Conservation (phyloP, 2,888 invertebrate species). For the Girardia tigrina region DNA sequence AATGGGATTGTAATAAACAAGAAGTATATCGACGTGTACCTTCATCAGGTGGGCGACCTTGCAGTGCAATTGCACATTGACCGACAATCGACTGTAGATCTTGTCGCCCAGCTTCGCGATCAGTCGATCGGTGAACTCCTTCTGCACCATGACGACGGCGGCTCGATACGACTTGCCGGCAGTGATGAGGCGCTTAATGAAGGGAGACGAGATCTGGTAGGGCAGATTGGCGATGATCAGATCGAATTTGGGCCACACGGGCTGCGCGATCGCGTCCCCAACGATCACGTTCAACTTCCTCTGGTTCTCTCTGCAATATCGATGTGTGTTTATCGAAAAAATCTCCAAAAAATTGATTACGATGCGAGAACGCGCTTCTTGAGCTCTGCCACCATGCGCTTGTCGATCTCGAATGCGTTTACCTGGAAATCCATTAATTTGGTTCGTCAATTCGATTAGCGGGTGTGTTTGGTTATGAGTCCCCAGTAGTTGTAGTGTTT, state of each 20-base stretch:
- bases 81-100: conserved; percentile 80
- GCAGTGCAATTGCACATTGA: conserved; percentile 85
- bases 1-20: neutral
- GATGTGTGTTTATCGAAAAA: neutral
- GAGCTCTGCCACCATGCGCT: conserved; percentile 80
- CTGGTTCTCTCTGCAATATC: conserved; percentile 62
- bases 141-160: conserved; percentile 94
- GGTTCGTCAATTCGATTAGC: no score
- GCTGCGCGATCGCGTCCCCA: conserved; percentile 83
- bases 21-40: conserved; percentile 53
- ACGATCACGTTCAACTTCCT: conserved; percentile 75
- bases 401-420: conserved; percentile 90
- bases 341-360: conserved; percentile 40
- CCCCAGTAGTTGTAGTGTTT: no score
- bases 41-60: conserved; percentile 90
- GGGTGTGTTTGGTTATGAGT: no score
- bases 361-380: conserved; percentile 72
- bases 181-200: conserved; percentile 79
- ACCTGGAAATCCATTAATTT: conserved; percentile 54
- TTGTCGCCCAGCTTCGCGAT: conserved; percentile 94
- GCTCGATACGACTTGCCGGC: conserved; percentile 62
- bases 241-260: conserved; percentile 82
- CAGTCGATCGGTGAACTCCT: conserved; percentile 88
- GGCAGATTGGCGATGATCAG: conserved; percentile 95
- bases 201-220: conserved; percentile 73